phyloP scores from a whole-genome alignment of 2,888 invertebrate genomes.

The Leptinotarsa juncta region DNA sequence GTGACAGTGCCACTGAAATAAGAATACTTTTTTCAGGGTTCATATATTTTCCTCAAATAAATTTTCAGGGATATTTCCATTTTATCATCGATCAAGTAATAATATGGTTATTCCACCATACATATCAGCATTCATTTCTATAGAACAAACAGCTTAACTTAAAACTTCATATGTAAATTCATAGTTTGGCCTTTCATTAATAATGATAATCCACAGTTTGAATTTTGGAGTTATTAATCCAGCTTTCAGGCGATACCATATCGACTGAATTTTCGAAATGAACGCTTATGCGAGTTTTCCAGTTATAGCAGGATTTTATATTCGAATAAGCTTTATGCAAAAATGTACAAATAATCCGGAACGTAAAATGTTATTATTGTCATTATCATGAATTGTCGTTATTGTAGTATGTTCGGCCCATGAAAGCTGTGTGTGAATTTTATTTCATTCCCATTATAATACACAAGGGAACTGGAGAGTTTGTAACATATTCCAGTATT shows the following conservation, averaged over 20 bases:
- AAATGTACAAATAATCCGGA: conserved; percentile 19
- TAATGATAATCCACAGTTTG: not conserved
- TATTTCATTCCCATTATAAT: conserved; percentile 23
- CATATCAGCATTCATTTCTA: no score
- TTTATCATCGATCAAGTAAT: no score
- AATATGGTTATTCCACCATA: no score
- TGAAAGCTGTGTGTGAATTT: conserved; percentile 12
- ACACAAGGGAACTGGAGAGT: not conserved
- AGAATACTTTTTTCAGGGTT: no score
- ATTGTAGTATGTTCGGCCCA: conserved; percentile 5
- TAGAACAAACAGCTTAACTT: not conserved
- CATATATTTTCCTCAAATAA: no score
- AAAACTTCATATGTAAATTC: not conserved
- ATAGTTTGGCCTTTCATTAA: not conserved
- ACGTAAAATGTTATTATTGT: conserved; percentile 18
- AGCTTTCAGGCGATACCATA: conserved; percentile 1
- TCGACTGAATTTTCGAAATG: not conserved
- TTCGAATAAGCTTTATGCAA: conserved; percentile 19
- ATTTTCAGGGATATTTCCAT: no score
- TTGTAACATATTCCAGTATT: no score
- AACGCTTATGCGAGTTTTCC: conserved; percentile 5
- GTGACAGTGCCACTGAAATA: no score
- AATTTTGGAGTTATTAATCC: conserved; percentile 8
- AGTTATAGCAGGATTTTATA: conserved; percentile 14
- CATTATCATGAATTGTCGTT: conserved; percentile 18